A percentile compares a stretch with the other conserved stretches of the same genome.
These are phyloP conservation scores for Grus americana DNA, from an alignment of 2,113 vertebrate genomes.

Conservation along the genomic window DNA sequence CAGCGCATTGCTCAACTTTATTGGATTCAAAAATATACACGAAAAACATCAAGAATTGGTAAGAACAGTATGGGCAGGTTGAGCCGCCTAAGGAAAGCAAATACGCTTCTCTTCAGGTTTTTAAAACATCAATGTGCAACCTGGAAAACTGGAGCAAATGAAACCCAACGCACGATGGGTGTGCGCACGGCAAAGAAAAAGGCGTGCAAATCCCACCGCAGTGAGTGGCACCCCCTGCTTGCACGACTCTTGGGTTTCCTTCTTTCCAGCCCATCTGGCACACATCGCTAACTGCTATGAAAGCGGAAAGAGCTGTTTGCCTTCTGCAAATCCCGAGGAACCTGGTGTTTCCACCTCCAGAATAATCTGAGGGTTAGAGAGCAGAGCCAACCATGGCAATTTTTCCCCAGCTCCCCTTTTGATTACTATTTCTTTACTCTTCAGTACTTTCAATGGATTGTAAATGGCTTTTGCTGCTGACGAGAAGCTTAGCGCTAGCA, in stretches of 20 bases:
- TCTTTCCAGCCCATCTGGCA: not conserved
- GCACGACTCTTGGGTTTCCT: not conserved
- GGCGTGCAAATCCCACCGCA: not conserved
- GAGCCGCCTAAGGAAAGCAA: not conserved
- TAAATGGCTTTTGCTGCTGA: not conserved
- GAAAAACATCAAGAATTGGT: fast-evolving
- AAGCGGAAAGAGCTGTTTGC: not conserved
- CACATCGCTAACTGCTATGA: not conserved
- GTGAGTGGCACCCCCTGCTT: not conserved
- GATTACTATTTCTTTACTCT: not conserved
- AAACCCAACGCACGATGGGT: not conserved
- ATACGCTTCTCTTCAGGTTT: not conserved
- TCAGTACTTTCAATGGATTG: fast-evolving
- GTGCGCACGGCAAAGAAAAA: not conserved
- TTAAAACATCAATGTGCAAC: not conserved
- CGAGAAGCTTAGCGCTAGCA: fast-evolving
- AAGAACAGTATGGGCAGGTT: fast-evolving
- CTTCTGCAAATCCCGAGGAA: not conserved
- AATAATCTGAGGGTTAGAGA: not conserved
- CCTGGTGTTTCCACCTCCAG: not conserved
- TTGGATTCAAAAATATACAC: fast-evolving
- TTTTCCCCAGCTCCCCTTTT: not conserved
- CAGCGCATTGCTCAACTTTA: fast-evolving
- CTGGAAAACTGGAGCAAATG: not conserved
- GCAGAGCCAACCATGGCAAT: not conserved